A percentile compares a stretch with the other conserved stretches of the same genome.
These are phyloP conservation scores for Operophtera brumata DNA, from an alignment of 2,888 invertebrate genomes.

Conservation along the genomic window DNA sequence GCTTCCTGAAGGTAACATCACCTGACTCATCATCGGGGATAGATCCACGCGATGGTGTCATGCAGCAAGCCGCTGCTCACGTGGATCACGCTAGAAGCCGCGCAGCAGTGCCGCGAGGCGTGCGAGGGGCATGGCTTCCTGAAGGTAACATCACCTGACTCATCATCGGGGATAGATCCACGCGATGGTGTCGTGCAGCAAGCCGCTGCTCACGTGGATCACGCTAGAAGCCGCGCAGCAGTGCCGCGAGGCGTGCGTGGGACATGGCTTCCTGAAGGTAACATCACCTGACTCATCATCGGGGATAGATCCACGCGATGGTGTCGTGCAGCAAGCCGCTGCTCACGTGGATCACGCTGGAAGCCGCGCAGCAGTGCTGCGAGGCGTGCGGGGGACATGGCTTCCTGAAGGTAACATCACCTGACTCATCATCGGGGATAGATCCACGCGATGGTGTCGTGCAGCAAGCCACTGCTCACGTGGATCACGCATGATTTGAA, in stretches of 20 bases:
- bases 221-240: constrained; percentile 89
- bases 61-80: constrained; percentile 82
- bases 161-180: too few species aligned
- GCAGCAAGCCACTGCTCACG: constrained; percentile 84
- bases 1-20: constrained; percentile 61
- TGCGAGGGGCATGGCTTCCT: constrained; percentile 90
- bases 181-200: constrained; percentile 84
- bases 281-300: too few species aligned
- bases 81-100: constrained; percentile 87
- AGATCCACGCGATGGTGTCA: constrained; percentile 86
- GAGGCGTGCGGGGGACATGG: constrained; percentile 96
- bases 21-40: too few species aligned
- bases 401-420: constrained; percentile 45
- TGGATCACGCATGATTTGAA: constrained; percentile 90
- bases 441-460: constrained; percentile 85
- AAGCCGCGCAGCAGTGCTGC: constrained; percentile 89
- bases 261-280: constrained; percentile 83
- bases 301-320: constrained; percentile 86
- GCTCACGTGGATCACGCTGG: constrained; percentile 87
- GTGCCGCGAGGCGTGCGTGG: constrained; percentile 92
- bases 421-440: too few species aligned
- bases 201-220: constrained; percentile 85
- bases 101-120: constrained; percentile 91
- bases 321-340: constrained; percentile 85
- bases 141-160: too few species aligned